Base-by-base conservation (phyloP, 2,113 vertebrate genomes). In the Orthonyx spaldingii region DNA sequence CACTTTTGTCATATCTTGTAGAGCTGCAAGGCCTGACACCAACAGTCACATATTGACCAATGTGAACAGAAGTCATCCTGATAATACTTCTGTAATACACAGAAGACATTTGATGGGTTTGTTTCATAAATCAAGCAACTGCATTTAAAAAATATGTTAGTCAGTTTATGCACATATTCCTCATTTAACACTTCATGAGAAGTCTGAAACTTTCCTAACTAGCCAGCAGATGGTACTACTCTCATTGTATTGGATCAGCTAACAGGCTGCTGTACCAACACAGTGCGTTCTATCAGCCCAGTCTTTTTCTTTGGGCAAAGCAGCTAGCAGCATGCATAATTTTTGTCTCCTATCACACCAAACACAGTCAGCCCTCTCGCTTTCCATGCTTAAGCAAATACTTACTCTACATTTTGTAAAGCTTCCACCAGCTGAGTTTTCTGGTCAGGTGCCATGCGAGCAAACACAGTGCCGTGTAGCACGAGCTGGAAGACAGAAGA, bases 361-460 rank as follows among this genome's bases (percentile, higher is more conserved):
- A 83, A 83, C 5, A 44, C 6, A 49, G 22, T 27, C 12, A 85
- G 37, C 27, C 9, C 53, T 64, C 46, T 47, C 0, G 0, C 14
- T 30, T 77, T 65, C 50, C 42, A 6, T 26, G 52, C 33, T 77
- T 52, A 26, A 71, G 70, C n/a, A 90, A 78, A 77, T 93, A 99
- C 99, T 98, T 88, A 99, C 99, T 99, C 99, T 11, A 99, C 99
- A 26, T 98, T 99, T 96, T 99, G 99, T 81, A 99, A 96, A 7
- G 98, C 98, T 97, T 99, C 99, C 89, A 99, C 98, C 90, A 99
- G 93, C 82, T 99, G 99, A 9, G 99, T 99, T 97, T 99, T 99
- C 98, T 99, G 99, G 93, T 99, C 99, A 1, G 99, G 99, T 0
- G 99, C 99, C 99, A 99, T 99, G 88, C 99, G 98, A 80, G 99